These are phyloP conservation scores for Herpetotheres cachinnans DNA, from an alignment of 2,113 vertebrate species.

Conservation along the genomic window DNA sequence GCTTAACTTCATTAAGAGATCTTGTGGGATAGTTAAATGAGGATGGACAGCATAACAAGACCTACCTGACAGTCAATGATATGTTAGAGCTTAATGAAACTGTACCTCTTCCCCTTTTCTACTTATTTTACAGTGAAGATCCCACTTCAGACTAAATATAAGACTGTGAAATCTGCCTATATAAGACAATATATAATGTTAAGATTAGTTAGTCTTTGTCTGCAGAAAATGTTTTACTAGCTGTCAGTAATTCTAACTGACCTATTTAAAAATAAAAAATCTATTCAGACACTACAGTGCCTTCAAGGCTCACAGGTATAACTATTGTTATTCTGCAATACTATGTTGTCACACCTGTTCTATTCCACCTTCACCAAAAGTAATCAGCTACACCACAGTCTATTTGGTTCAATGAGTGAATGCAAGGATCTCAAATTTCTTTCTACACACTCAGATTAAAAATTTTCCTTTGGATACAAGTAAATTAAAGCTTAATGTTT, in stretches of 20 bases:
- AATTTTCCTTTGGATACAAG: not conserved
- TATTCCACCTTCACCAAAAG: not conserved
- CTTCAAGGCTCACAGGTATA: not conserved
- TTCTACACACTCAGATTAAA: not conserved
- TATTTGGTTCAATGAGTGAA: not conserved
- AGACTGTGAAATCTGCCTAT: not conserved
- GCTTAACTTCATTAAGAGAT: conserved; percentile 99
- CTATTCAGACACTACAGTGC: not conserved
- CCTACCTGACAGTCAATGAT: conserved; percentile 78
- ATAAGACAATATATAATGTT: not conserved
- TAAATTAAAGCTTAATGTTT: not conserved
- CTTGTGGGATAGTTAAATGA: conserved; percentile 89
- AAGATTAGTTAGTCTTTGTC: not conserved
- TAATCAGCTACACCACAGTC: not conserved
- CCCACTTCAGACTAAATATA: conserved; percentile 15
- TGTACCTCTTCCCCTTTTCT: conserved; percentile 57
- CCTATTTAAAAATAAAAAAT: not conserved
- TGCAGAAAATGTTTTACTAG: not conserved
- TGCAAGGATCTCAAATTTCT: not conserved
- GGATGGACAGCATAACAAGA: conserved; percentile 88
- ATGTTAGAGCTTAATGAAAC: conserved; percentile 68
- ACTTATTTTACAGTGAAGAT: conserved; percentile 48
- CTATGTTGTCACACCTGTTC: not conserved
- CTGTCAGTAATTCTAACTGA: not conserved
- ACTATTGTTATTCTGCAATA: not conserved